Evolutionary conservation across 1,140 invertebrate genomes (phyloP), one percentile per base, ranked within the genome.

Genomic region (Aphidius ervi): DNA sequence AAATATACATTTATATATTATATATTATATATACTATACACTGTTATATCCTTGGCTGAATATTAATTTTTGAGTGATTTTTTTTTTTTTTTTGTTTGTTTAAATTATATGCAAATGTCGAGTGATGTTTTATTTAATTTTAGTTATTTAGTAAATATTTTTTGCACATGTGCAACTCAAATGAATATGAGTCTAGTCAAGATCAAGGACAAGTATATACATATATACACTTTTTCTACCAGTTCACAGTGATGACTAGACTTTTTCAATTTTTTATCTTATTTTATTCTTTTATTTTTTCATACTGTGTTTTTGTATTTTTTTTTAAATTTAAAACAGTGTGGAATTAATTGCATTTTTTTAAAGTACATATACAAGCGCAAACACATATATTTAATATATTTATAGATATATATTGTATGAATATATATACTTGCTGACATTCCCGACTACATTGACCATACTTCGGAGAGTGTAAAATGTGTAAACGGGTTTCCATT

Each of bases 191-290:
- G 23, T 31, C 23, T 31, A 31, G 23, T 31, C 58, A 60, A 60
- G 58, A 60, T 60, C 58, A 60, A 60, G 58, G 58, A 23, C 58
- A 60, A 54, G 23, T 31, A 31, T 16, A 16, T 16, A 31, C 23
- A 31, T 31, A 31, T 31, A 31, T 4, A 48, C 46, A 59, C 58
- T 52, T n/a, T 58, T 57, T 49, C 59, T 53, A 43, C 46, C 58
- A 9, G 56, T 46, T 37, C n/a, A 31, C 39, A 64, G 74, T 70
- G 75, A 79, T 79, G 77, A 78, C 76, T 78, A 70, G 75, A 74
- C 74, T 75, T 68, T 76, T 77, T 75, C 23, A 23, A 49, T 2
- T 54, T 54, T 54, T 54, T 54, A 8, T 53, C n/a, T 40, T 4
- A 10, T 6, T 16, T 10, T 3, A 41, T n/a, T 40, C 5, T 54